Evolutionary conservation across 2,797 vertebrate genomes (phyloP).

Genomic region (Buphagus erythrorhynchus): DNA sequence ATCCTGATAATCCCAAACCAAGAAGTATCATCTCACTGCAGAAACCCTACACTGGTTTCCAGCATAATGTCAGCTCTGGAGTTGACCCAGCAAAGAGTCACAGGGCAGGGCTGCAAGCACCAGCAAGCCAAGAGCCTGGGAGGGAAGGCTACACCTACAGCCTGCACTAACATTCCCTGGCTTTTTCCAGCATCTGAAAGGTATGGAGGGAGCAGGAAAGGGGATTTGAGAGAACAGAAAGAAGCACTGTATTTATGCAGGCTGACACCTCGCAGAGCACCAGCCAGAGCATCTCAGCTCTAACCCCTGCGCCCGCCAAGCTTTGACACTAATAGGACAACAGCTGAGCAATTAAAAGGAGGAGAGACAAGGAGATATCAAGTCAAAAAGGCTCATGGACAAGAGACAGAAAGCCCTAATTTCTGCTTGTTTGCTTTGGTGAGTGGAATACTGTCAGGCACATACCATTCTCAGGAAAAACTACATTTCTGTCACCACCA

Average conservation of each 20-base stretch:
- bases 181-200: neutral
- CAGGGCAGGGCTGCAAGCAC: accelerated
- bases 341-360: slow-evolving; percentile 56
- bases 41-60: neutral
- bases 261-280: neutral
- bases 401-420: slow-evolving; percentile 47
- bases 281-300: slow-evolving; percentile 45
- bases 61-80: neutral
- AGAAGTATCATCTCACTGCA: neutral
- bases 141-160: neutral
- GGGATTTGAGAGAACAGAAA: neutral
- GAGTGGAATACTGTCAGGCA: slow-evolving; percentile 51
- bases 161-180: neutral
- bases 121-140: neutral
- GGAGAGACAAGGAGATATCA: slow-evolving; percentile 30
- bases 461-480: slow-evolving; percentile 48
- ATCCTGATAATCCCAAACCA: neutral
- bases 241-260: neutral
- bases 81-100: neutral
- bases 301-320: neutral
- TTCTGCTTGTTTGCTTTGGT: slow-evolving; percentile 50
- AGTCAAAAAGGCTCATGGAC: slow-evolving; percentile 49
- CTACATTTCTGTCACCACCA: slow-evolving; percentile 46
- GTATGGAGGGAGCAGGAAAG: neutral
- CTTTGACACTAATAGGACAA: slow-evolving; percentile 39